A percentile compares a stretch with the other conserved stretches of the same genome.
Evolutionary conservation across 2,888 invertebrate species (phyloP).

Genomic region (Achlya flavicornis): DNA sequence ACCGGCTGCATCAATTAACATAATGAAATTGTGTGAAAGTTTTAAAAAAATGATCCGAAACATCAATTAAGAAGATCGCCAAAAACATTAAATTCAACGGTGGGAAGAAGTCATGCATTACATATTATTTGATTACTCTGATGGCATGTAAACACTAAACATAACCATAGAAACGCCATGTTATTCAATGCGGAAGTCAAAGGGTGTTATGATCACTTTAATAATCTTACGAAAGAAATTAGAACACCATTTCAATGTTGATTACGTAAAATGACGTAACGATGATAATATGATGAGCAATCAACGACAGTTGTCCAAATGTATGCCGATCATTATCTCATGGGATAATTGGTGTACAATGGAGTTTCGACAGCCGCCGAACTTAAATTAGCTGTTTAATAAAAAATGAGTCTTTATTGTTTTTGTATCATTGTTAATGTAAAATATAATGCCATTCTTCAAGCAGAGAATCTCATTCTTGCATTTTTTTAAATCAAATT

Average conservation of each 20-base stretch:
- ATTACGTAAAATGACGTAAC: conserved; percentile 8
- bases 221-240: neutral
- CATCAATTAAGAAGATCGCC: too few species aligned
- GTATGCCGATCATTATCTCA: conserved; percentile 5
- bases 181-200: neutral
- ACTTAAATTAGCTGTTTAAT: neutral
- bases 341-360: conserved; percentile 9
- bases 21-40: too few species aligned
- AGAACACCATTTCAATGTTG: neutral
- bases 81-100: too few species aligned
- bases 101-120: neutral
- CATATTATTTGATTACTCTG: neutral
- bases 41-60: too few species aligned
- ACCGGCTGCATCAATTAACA: too few species aligned
- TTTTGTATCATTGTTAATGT: too few species aligned
- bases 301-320: neutral
- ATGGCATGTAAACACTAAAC: neutral
- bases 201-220: neutral
- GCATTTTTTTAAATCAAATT: too few species aligned
- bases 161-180: neutral
- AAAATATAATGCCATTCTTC: too few species aligned
- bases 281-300: neutral
- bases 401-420: neutral
- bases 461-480: too few species aligned
- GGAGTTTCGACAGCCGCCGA: neutral